Evolutionary conservation across 2,888 invertebrate species (phyloP), one percentile per base, ranked within the genome.

Genomic region (Tubiluchus corallicola): DNA sequence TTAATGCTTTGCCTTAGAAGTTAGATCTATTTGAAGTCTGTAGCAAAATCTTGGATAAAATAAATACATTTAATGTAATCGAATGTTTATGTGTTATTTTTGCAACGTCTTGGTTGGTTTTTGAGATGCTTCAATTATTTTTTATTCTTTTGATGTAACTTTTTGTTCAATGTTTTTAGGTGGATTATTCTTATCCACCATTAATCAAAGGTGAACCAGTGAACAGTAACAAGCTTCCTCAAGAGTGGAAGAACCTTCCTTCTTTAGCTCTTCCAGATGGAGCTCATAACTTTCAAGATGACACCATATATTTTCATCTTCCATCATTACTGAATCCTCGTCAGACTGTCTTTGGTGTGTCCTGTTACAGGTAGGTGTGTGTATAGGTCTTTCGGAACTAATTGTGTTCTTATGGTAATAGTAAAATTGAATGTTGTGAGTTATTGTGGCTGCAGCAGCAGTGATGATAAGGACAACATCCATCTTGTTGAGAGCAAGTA

Each of bases 321-420:
- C 94, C 94, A 21, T 83, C 88, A 54, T 69, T 84, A 39, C 75
- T 74, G 41, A 78, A 84, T 59, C 79, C 84, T 3, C 76, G 77
- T 45, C 74, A 77, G 54, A 87, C 87, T 42, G 78, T 96, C 9
- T 98, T 81, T 70, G 94, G 94, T 20, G 80, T 98, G 47, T 94
- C 96, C 17, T 98, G 96, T 68, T 98, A 92, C 64, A 73, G 92
- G 49, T 96, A 98, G 70, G 94, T 98, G 56, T 82, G 88, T 52
- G 79, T 92, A 1, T 84, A 85, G 72, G 87, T 85, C 68, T 53
- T 49, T 50, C 4, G 17, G 18, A 39, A 21, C 21, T 37, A 15
- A 40, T 40, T 38, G 21, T 45, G 17, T 41, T 5, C n/a, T 21
- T 4, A 38, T 15, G 43, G 4, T 15, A 9, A 15, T 20, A 2